These are phyloP conservation scores for Philaenus spumarius DNA, from an alignment of 1,140 invertebrate genomes.

Conservation along the genomic window DNA sequence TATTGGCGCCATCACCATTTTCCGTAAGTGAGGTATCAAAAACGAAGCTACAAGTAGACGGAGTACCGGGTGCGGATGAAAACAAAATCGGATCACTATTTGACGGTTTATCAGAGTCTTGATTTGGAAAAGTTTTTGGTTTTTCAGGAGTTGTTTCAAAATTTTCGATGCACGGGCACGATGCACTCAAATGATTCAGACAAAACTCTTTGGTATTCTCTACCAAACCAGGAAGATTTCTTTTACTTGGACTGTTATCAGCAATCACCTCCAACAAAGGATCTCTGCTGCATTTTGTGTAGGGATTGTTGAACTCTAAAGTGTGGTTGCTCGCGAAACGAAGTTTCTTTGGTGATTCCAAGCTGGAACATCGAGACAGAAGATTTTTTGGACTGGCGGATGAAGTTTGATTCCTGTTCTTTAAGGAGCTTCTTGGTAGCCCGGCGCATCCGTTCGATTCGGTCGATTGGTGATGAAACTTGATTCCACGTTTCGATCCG, in stretches of 20 bases:
- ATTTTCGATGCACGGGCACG: conserved; percentile 54
- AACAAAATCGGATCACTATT: conserved; percentile 1
- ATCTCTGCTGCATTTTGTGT: conserved; percentile 42
- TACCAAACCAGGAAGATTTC: conserved; percentile 27
- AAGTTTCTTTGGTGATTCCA: conserved; percentile 72
- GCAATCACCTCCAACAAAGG: conserved; percentile 45
- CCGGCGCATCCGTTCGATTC: conserved; percentile 6
- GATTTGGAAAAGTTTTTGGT: not conserved
- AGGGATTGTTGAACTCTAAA: conserved; percentile 49
- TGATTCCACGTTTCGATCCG: not conserved
- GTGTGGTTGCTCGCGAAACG: conserved; percentile 65
- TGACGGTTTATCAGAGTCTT: not conserved
- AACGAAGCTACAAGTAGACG: not conserved
- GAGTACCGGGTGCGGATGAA: not conserved
- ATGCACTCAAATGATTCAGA: conserved; percentile 44
- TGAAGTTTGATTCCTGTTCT: conserved; percentile 16
- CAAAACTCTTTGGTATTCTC: conserved; percentile 35
- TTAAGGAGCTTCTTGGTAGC: conserved; percentile 26
- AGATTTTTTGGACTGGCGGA: not conserved
- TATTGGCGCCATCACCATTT: too few relatives aligned
- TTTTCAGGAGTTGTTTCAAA: conserved; percentile 33
- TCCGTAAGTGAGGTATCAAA: too few relatives aligned
- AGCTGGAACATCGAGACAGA: conserved; percentile 57
- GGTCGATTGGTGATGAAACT: not conserved
- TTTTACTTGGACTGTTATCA: conserved; percentile 45